Conservation (phyloP, 2,113 vertebrate species). For the Corapipo altera region DNA sequence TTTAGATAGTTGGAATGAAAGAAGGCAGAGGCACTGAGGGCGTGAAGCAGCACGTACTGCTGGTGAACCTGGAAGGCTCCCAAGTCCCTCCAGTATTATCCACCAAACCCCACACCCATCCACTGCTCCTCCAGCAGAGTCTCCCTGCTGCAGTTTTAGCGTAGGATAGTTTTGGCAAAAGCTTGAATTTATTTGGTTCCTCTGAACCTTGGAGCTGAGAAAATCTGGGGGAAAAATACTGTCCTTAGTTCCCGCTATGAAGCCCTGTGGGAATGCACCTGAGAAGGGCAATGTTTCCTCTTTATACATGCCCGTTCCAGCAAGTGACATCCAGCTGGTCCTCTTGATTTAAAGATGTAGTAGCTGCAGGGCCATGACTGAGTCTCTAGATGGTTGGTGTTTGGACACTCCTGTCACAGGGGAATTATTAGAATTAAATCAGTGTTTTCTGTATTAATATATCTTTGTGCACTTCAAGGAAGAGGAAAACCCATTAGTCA, state of each 20-base stretch:
- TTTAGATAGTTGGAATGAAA: neutral
- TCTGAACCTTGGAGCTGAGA: neutral
- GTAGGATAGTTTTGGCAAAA: neutral
- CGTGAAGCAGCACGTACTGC: accelerated
- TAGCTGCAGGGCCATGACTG: neutral
- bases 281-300: neutral
- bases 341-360: neutral
- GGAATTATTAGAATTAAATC: neutral
- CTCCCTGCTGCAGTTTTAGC: neutral
- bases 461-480: neutral
- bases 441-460: neutral
- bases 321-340: neutral
- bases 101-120: neutral
- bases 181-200: neutral
- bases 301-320: neutral
- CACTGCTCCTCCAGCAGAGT: neutral
- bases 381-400: neutral
- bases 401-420: neutral
- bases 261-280: neutral
- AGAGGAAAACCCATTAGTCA: neutral
- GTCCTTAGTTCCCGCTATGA: neutral
- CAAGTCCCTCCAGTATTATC: neutral
- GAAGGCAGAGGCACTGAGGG: neutral
- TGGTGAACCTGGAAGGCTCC: neutral
- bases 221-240: neutral